Evolutionary conservation across 1,140 invertebrate genomes (phyloP).

Genomic region (Maniola jurtina): DNA sequence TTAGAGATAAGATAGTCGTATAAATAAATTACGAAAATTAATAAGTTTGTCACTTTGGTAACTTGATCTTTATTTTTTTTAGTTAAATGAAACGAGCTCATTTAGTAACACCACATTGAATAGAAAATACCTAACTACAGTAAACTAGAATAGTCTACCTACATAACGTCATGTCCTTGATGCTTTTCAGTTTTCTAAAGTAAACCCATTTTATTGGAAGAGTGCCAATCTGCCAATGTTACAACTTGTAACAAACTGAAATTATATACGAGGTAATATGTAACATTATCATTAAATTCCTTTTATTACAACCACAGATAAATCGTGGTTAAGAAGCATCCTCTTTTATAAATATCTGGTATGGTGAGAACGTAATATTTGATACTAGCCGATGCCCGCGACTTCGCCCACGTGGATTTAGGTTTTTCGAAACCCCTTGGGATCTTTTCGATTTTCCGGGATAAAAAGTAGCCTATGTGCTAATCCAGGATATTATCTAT

Average conservation of each 20-base stretch:
- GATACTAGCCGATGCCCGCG: no score
- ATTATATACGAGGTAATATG: background rate
- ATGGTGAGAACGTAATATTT: no score
- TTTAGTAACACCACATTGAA: background rate
- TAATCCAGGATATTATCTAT: no score
- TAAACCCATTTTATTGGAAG: constrained; percentile 37
- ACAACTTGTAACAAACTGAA: background rate
- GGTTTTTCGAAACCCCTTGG: no score
- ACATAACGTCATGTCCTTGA: constrained; percentile 21
- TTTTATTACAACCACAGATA: background rate
- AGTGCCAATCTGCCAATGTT: constrained; percentile 25
- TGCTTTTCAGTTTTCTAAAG: constrained; percentile 34
- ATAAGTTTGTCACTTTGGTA: no score
- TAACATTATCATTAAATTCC: constrained; percentile 6
- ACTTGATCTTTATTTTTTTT: no score
- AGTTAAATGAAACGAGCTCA: no score
- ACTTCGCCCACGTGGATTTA: no score
- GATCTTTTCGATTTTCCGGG: no score
- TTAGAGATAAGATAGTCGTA: no score
- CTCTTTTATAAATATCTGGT: background rate
- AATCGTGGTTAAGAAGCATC: background rate
- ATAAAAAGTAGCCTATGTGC: no score
- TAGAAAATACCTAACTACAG: background rate
- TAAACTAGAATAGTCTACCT: constrained; percentile 2
- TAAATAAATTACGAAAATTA: no score